phyloP scores from a whole-genome alignment of 2,888 invertebrate genomes.

The Cactoblastis cactorum region DNA sequence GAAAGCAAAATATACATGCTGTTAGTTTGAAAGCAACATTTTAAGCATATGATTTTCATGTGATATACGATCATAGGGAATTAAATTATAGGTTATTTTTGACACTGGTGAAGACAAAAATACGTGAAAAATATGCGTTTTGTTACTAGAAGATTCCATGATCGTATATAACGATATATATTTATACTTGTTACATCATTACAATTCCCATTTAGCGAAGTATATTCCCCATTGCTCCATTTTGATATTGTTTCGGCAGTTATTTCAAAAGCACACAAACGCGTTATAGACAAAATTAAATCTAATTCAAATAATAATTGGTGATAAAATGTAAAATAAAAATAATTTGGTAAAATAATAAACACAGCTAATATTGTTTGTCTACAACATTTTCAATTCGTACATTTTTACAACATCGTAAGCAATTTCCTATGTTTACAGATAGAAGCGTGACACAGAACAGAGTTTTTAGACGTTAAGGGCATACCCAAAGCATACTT shows the following conservation, averaged over 20 bases:
- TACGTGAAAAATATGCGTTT: no score
- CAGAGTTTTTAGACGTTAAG: neutral
- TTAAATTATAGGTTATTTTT: no score
- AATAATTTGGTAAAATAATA: neutral
- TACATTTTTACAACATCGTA: slow-evolving; percentile 5
- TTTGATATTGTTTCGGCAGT: slow-evolving; percentile 1
- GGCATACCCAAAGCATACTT: neutral
- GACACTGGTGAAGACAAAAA: no score
- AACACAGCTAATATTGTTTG: neutral
- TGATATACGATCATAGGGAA: neutral
- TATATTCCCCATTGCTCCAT: neutral
- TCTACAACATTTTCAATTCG: slow-evolving; percentile 6
- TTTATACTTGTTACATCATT: neutral
- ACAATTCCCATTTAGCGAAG: neutral
- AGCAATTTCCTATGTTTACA: slow-evolving; percentile 11
- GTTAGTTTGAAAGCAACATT: slow-evolving; percentile 9
- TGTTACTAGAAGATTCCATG: neutral
- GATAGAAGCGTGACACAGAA: slow-evolving; percentile 3
- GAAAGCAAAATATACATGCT: slow-evolving; percentile 9
- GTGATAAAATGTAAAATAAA: neutral
- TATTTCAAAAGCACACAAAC: slow-evolving; percentile 6
- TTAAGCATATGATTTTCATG: neutral
- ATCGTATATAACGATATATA: neutral
- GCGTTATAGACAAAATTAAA: slow-evolving; percentile 8
- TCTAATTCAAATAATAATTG: slow-evolving; percentile 4